Percentiles rank a stretch among this genome's conserved stretches.
Evolutionary conservation across 2,888 invertebrate species (phyloP).

Genomic region (Eretmocerus hayati): DNA sequence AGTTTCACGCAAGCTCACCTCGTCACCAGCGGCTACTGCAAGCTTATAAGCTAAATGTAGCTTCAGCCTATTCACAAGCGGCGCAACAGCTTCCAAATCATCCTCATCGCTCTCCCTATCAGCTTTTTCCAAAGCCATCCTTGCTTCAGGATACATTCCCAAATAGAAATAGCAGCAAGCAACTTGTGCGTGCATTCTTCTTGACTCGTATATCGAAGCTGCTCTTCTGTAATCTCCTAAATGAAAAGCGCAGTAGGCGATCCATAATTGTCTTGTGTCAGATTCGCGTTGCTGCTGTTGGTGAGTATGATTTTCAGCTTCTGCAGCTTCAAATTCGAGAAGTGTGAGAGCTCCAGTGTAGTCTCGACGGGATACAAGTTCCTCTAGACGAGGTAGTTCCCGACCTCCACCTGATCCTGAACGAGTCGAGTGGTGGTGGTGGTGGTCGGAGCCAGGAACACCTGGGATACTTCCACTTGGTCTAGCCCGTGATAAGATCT

Average conservation of each 20-base stretch:
- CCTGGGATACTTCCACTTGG: slow-evolving; percentile 70
- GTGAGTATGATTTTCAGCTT: slow-evolving; percentile 29
- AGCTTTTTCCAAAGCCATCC: slow-evolving; percentile 59
- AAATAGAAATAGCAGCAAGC: slow-evolving; percentile 95
- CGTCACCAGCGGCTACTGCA: no score
- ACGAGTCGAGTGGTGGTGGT: slow-evolving; percentile 41
- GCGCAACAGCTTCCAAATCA: slow-evolving; percentile 60
- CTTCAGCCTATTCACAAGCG: slow-evolving; percentile 68
- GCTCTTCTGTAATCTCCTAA: slow-evolving; percentile 81
- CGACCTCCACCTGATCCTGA: slow-evolving; percentile 45
- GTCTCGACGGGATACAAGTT: slow-evolving; percentile 82
- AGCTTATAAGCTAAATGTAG: slow-evolving; percentile 94
- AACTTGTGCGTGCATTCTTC: slow-evolving; percentile 34
- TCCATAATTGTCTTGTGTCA: slow-evolving; percentile 68
- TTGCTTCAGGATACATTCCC: slow-evolving; percentile 72
- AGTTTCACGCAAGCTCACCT: no score
- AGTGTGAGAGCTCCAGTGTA: slow-evolving; percentile 91
- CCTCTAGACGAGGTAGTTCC: slow-evolving; percentile 74
- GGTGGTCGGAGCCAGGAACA: slow-evolving; percentile 26
- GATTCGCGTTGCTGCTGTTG: slow-evolving; percentile 41
- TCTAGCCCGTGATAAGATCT: slow-evolving; percentile 79
- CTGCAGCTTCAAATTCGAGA: slow-evolving; percentile 64
- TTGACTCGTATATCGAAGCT: slow-evolving; percentile 49
- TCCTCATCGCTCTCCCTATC: no score
- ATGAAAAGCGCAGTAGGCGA: slow-evolving; percentile 93